phyloP scores from a whole-genome alignment of 30 jellyfish, hydroid and myxozoan species.

The Pelagia noctiluca region DNA sequence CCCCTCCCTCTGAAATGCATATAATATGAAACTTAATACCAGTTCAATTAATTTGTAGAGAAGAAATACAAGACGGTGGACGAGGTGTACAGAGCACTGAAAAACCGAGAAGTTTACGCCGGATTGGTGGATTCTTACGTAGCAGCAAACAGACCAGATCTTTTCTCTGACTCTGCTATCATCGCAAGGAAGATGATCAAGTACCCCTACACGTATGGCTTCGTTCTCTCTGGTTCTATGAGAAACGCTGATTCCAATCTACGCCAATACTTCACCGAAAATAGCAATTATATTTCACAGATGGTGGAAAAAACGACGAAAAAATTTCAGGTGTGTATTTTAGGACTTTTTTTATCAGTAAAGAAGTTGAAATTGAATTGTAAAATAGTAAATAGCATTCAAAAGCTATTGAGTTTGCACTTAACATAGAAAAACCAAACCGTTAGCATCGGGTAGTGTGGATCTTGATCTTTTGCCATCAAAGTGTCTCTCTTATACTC shows the following conservation, averaged over 20 bases:
- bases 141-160: constrained; percentile 62
- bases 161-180: constrained; percentile 26
- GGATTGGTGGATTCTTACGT: constrained; percentile 59
- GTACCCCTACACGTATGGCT: constrained; percentile 55
- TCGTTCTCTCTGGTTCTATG: constrained; percentile 64
- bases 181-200: constrained; percentile 32
- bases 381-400: background rate
- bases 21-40: too few relatives aligned
- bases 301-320: constrained; percentile 38
- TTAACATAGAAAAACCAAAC: background rate
- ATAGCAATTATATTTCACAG: constrained; percentile 41
- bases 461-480: background rate
- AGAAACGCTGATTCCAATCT: constrained; percentile 24
- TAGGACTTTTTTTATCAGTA: background rate
- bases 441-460: background rate
- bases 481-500: background rate
- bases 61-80: constrained; percentile 33
- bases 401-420: background rate
- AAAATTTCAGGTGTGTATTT: constrained; percentile 26
- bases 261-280: constrained; percentile 31
- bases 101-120: constrained; percentile 50
- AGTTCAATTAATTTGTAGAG: constrained; percentile 31
- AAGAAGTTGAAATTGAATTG: background rate
- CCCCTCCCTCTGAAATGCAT: too few relatives aligned
- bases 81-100: constrained; percentile 48